Base-by-base conservation (phyloP, 2,113 vertebrate genomes). In the Cairina moschata region DNA sequence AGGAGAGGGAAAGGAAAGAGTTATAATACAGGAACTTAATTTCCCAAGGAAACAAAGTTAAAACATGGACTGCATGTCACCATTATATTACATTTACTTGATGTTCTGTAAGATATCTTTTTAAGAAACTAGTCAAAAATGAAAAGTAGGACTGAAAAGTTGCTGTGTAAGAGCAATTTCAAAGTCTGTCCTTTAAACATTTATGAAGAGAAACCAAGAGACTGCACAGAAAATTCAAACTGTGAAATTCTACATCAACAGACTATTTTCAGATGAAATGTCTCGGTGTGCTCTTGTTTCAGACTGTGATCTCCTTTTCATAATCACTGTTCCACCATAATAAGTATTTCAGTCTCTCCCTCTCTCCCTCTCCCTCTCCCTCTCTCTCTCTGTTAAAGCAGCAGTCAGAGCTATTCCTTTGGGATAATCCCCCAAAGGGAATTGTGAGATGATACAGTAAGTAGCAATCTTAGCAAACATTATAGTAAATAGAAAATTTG, bases 151-250 rank as follows among this genome's bases (percentile, higher is more conserved):
- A 8, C 34, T 84, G 69, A 68, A 92, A 85, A 91, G 4, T 69
- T 87, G 68, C 48, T 55, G 8, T 10, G 2, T 46, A n/a, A 79
- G 16, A 80, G 38, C 21, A 59, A 44, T 90, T 90, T 79, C n/a
- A 94, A 92, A 73, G 55, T 21, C n/a, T 85, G 20, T 46, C 22
- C 11, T 17, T 90, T 88, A 71, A 94, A 85, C 13, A 22, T 80
- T 92, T 69, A 52, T 81, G 54, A 85, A 91, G 11, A 56, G 36
- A 94, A 90, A 46, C n/a, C 36, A 86, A 66, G 52, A 58, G 42
- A 81, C 42, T 81, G 23, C n/a, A 48, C 38, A 74, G 52, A 76
- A 71, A 83, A 91, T 67, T 83, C 52, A 60, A 46, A 94, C 54
- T 69, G 36, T 75, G 75, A 76, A 88, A 84, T 81, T 71, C 46